Conservation (phyloP, 2,797 vertebrate species). For the Amblyraja radiata region DNA sequence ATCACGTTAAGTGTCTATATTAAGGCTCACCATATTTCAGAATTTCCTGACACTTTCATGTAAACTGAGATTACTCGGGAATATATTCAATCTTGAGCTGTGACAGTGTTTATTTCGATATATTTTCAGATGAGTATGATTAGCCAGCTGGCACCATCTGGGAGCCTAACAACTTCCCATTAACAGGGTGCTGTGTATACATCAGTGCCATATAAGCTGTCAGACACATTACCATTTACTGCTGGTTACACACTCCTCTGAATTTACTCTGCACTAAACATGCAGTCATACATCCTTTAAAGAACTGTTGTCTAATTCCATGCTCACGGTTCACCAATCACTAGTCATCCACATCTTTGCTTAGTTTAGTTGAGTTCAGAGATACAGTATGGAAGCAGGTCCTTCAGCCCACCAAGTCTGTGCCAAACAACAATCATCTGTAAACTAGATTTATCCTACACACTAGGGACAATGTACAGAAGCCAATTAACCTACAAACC, state of each 20-base stretch:
- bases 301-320: not conserved
- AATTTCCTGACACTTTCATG: constrained; percentile 20
- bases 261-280: constrained; percentile 36
- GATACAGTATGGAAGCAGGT: too few relatives aligned
- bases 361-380: too few relatives aligned
- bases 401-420: too few relatives aligned
- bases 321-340: not conserved
- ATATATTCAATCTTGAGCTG: constrained; percentile 35
- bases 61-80: constrained; percentile 34
- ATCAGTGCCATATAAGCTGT: constrained; percentile 35
- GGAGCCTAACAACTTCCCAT: constrained; percentile 38
- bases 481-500: too few relatives aligned
- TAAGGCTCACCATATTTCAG: constrained; percentile 18
- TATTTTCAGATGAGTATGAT: constrained; percentile 36
- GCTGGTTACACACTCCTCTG: not conserved
- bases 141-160: constrained; percentile 38
- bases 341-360: too few relatives aligned
- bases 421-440: too few relatives aligned
- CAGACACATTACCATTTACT: constrained; percentile 35
- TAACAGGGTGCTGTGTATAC: constrained; percentile 33
- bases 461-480: too few relatives aligned
- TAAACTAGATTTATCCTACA: too few relatives aligned
- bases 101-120: constrained; percentile 33
- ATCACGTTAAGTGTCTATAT: not conserved
- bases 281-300: not conserved